Evolutionary conservation across 1,140 invertebrate genomes (phyloP), one percentile per base, ranked within the genome.

Genomic region (Archivesica marissinica): DNA sequence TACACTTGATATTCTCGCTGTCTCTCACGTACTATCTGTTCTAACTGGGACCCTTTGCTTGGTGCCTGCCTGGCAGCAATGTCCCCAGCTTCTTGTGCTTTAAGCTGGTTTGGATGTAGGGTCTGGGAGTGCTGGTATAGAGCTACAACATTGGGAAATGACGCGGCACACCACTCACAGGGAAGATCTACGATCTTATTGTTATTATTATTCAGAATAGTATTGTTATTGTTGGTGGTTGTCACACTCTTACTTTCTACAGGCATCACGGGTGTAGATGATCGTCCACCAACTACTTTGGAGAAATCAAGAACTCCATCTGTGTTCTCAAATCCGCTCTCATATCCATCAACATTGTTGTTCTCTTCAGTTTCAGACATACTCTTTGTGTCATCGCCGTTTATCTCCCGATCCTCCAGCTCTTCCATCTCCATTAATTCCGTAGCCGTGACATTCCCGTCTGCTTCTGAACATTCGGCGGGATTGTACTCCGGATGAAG

Each of bases 81-180:
- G 70, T 90, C 90, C 35, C 84, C 86, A 2, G 84, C 75, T 78
- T 93, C 91, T 74, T 92, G 91, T 38, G 88, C 87, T 30, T 88
- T 80, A 15, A 92, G 82, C 50, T 92, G 87, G 20, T 80, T 76
- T 9, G 92, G 92, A 85, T 93, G 92, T 7, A 86, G 81, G 39
- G 80, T 74, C 23, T 77, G 75, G n/a, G 89, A 89, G 85, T 93
- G 92, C 33, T 92, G 89, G 74, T 92, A 92, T 0, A 92, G 79
- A 2, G 89, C 88, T 7, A 86, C 85, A 2, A 92, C 52, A 79
- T 92, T 90, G 23, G 87, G 88, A 87, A 92, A 92, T 54, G 85
- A 86, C 20, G 90, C 88, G n/a, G 85, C 64, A 70, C 92, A 93
- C 92, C 92, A 93, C 70, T 93, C 91, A 89, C 92, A 93, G 2